These are phyloP conservation scores for Cydia amplana DNA, from an alignment of 1,140 invertebrate species.

Conservation along the genomic window DNA sequence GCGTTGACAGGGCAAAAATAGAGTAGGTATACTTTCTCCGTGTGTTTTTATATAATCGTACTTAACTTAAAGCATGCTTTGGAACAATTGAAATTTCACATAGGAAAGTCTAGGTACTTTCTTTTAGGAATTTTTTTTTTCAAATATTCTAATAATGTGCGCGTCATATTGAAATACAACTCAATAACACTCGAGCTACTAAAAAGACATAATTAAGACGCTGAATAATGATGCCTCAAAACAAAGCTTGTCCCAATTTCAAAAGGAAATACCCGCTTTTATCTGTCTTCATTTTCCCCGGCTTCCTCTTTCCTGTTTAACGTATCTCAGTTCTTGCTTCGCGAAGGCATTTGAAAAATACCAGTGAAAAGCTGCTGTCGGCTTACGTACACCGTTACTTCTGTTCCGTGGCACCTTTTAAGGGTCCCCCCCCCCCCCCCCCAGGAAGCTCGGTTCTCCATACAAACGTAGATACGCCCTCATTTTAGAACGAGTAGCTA, in stretches of 20 bases:
- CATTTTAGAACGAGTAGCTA: too few species aligned
- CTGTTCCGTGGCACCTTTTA: background rate
- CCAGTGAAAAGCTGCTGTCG: background rate
- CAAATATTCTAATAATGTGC: too few species aligned
- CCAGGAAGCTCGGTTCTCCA: too few species aligned
- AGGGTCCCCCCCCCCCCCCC: too few species aligned
- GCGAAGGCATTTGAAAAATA: background rate
- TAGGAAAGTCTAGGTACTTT: too few species aligned
- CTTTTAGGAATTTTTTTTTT: too few species aligned
- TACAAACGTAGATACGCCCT: too few species aligned
- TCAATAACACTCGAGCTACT: background rate
- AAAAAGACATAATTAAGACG: conserved; percentile 4
- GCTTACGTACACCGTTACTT: conserved; percentile 14
- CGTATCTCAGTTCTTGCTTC: background rate
- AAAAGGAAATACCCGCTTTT: conserved; percentile 5
- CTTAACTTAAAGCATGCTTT: too few species aligned
- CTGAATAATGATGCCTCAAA: conserved; percentile 1
- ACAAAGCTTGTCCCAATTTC: conserved; percentile 1
- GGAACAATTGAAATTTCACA: background rate
- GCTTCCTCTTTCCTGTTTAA: background rate
- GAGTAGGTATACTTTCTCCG: too few species aligned
- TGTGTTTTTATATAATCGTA: too few species aligned
- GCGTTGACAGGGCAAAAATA: too few species aligned
- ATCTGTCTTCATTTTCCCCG: background rate
- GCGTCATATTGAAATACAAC: background rate